These are phyloP conservation scores for Rhea pennata DNA, from an alignment of 2,113 vertebrate species.

Conservation along the genomic window DNA sequence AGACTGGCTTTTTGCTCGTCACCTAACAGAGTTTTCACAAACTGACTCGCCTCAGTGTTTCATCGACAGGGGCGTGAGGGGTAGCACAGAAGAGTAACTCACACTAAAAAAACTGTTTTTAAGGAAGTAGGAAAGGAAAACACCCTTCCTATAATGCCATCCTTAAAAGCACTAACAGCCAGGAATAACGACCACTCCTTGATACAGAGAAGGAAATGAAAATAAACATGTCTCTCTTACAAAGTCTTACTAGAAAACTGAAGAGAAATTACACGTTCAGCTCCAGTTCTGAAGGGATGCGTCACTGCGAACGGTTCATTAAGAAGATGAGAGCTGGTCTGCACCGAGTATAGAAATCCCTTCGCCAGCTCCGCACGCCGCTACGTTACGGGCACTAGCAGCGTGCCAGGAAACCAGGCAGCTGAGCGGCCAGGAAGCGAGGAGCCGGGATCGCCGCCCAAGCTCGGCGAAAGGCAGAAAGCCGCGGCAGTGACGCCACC, in stretches of 20 bases:
- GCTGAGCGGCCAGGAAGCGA: no score
- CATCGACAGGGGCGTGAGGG: fast-evolving
- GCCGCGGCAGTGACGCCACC: background rate
- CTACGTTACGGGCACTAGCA: fast-evolving
- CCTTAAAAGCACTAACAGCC: background rate
- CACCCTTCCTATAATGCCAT: background rate
- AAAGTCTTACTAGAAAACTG: background rate
- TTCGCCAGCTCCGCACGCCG: no score
- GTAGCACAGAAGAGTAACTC: background rate
- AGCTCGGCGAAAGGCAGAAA: background rate
- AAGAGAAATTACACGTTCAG: background rate
- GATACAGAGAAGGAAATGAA: background rate
- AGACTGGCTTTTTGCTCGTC: background rate
- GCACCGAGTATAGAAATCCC: background rate
- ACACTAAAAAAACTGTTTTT: background rate
- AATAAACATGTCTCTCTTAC: background rate
- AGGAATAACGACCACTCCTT: background rate
- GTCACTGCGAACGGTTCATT: fast-evolving
- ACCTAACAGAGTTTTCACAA: background rate
- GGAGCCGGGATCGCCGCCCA: no score
- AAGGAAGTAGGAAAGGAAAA: background rate
- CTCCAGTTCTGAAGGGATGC: background rate
- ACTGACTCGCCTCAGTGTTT: background rate
- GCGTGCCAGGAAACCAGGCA: no score
- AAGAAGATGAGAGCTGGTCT: background rate